Evolutionary conservation across 2,113 vertebrate genomes (phyloP).

Genomic region (Passer domesticus): DNA sequence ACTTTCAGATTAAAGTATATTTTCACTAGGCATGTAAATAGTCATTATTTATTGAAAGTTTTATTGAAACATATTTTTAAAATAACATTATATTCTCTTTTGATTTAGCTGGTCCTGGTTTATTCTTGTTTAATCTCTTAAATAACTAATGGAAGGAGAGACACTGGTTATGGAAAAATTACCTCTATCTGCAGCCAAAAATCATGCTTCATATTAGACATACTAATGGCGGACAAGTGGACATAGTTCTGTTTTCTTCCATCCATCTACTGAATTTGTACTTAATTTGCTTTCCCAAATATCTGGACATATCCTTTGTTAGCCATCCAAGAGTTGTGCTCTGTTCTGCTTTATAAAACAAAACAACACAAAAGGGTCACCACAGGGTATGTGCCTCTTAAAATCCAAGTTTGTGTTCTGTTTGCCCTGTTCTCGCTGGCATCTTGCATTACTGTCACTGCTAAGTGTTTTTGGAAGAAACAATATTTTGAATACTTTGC

Average conservation of each 20-base stretch:
- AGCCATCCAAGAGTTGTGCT: background rate
- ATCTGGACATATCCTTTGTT: background rate
- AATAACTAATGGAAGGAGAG: background rate
- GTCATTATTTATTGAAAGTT: background rate
- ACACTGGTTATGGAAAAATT: background rate
- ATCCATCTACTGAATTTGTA: background rate
- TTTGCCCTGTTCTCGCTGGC: background rate
- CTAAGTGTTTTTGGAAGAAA: background rate
- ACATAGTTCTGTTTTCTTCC: background rate
- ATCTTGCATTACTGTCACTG: background rate
- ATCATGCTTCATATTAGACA: background rate
- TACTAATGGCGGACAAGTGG: background rate
- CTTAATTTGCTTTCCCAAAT: background rate
- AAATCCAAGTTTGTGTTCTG: background rate
- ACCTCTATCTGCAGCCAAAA: background rate
- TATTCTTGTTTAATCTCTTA: background rate
- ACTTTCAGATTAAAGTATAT: background rate
- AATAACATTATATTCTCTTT: background rate
- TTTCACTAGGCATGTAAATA: background rate
- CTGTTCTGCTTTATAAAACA: background rate
- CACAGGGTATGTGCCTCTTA: rapidly evolving
- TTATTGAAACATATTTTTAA: background rate
- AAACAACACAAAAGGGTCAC: background rate
- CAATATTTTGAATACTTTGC: background rate
- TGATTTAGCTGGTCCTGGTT: background rate